Percentiles rank a stretch among this genome's conserved stretches.
These are phyloP conservation scores for Lycocerus yunnanus DNA, from an alignment of 2,888 invertebrate genomes.

Conservation along the genomic window DNA sequence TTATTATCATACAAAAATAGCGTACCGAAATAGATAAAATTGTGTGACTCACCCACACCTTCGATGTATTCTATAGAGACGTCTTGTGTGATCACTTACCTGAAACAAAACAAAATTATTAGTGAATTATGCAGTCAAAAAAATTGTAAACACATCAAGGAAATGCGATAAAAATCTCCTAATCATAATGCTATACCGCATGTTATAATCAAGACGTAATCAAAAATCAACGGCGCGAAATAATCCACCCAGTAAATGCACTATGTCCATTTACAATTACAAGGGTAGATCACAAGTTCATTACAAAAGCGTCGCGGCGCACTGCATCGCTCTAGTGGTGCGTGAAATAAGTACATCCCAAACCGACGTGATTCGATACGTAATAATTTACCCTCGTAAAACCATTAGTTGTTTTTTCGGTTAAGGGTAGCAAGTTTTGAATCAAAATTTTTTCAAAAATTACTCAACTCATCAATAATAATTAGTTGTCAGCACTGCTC, in stretches of 20 bases:
- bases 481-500: neutral
- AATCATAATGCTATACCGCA: conserved; percentile 12
- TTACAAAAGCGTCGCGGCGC: conserved; percentile 22
- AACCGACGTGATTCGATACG: conserved; percentile 29
- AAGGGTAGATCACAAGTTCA: conserved; percentile 15
- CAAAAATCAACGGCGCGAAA: conserved; percentile 35
- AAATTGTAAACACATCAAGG: neutral
- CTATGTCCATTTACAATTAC: conserved; percentile 14
- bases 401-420: neutral
- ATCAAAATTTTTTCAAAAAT: neutral
- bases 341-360: conserved; percentile 47
- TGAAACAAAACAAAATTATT: conserved; percentile 5
- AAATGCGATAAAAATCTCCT: neutral
- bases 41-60: neutral
- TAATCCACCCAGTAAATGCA: conserved; percentile 31
- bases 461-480: too few relatives aligned
- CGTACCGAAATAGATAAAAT: neutral
- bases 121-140: neutral
- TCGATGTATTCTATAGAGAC: neutral
- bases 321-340: conserved; percentile 43
- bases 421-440: neutral
- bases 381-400: neutral
- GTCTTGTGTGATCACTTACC: conserved; percentile 4
- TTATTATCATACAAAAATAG: neutral
- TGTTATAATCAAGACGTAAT: conserved; percentile 34